Base-by-base conservation (phyloP, 2,888 invertebrate species). In the Caenorhabditis sinica region DNA sequence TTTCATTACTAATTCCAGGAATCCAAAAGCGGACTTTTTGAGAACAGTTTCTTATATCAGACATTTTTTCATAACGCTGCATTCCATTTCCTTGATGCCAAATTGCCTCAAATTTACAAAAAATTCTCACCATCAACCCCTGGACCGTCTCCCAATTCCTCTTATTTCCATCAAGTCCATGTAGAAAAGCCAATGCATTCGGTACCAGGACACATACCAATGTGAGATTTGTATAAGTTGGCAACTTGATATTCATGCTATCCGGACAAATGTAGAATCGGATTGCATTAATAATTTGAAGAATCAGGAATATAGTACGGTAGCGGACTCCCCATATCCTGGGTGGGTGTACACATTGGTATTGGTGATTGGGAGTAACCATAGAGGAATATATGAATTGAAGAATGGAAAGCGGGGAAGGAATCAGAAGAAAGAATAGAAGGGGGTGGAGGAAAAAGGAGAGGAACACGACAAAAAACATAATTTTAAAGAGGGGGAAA, bases 221-320 rank as follows among this genome's bases (percentile, higher is more conserved):
- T 6, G 80, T 66, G 49, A 72, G 2, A 49, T 17, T 11, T 0
- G 65, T 56, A 1, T 28, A 58, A 43, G 28, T 58, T 2, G 72
- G 63, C 17, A 23, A 23, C n/a, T 36, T 20, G 17, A 60, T 33
- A 66, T 73, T 60, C 17, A 71, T 6, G 33, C 66, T 56, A 8
- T 80, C 80, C 11, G 80, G 80, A 66, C 80, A 73, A 0, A 58
- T 72, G 45, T 72, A 66, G 58, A 45, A 80, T 25, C 80, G 61
- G 23, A 72, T 40, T 0, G 45, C 63, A 28, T 80, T 80, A 3
- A 20, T 33, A 0, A 49, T 5, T 53, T 80, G 80, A 0, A 80
- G 51, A 0, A 65, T 0, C 15, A 72, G 17, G n/a, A 80, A 80
- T 5, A 71, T 15, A 30, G 49, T n/a, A n/a, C 36, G 43, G 33